A percentile compares a stretch with the other conserved stretches of the same genome.
These are phyloP conservation scores for Epinotia brunnichana DNA, from an alignment of 2,888 invertebrate species.

Conservation along the genomic window DNA sequence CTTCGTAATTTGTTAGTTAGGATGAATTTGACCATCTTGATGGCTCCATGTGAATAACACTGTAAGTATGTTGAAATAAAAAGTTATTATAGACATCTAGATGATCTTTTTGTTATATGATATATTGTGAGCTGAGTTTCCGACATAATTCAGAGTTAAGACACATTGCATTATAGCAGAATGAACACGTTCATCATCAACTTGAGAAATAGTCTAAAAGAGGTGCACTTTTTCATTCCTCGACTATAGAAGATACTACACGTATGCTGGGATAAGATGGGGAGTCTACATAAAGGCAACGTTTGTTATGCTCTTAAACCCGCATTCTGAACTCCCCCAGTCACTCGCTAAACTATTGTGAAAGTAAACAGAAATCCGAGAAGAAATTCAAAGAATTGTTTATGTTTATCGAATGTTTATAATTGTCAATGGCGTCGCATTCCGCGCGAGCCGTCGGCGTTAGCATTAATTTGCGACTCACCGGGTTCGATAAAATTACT, in stretches of 20 bases:
- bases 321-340: constrained; percentile 6
- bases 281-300: background rate
- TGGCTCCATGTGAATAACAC: background rate
- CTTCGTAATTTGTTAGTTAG: background rate
- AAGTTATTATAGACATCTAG: too few relatives aligned
- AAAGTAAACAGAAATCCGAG: constrained; percentile 39
- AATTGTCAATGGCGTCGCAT: constrained; percentile 56
- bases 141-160: too few relatives aligned
- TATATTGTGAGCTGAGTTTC: too few relatives aligned
- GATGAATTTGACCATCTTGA: background rate
- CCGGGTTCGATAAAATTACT: constrained; percentile 58
- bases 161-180: too few relatives aligned
- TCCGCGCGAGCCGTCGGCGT: constrained; percentile 59
- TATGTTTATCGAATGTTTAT: constrained; percentile 63
- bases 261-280: background rate
- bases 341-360: constrained; percentile 9
- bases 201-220: too few relatives aligned
- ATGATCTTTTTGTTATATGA: too few relatives aligned
- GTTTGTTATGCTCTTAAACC: background rate
- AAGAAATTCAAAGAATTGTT: constrained; percentile 50
- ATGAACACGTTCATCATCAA: too few relatives aligned
- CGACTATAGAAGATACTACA: background rate
- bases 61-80: too few relatives aligned
- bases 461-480: constrained; percentile 71
- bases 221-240: too few relatives aligned